A percentile compares a stretch with the other conserved stretches of the same genome.
phyloP scores from a whole-genome alignment of 2,797 vertebrate species.

The Leptatherina wallacei region DNA sequence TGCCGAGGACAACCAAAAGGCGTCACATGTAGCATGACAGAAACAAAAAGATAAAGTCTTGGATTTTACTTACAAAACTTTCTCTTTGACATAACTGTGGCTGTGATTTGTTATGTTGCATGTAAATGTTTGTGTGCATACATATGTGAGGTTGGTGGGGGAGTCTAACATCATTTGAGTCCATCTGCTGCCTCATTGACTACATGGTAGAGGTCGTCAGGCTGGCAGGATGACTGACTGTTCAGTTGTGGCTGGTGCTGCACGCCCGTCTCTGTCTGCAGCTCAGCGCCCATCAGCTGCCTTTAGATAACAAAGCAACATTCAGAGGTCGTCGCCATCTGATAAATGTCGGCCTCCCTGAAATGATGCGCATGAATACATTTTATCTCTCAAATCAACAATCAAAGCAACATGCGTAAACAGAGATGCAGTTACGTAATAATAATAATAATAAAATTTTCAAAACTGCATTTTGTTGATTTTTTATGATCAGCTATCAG shows the following conservation, averaged over 20 bases:
- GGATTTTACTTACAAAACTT: constrained; percentile 29
- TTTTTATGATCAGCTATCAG: background rate
- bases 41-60: constrained; percentile 32
- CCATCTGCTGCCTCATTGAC: constrained; percentile 45
- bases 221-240: constrained; percentile 43
- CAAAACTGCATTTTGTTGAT: background rate
- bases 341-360: constrained; percentile 85
- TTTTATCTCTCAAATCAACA: background rate
- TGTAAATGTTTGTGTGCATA: constrained; percentile 29
- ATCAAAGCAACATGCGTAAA: background rate
- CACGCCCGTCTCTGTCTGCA: constrained; percentile 44
- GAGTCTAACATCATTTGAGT: constrained; percentile 21
- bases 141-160: background rate
- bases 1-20: constrained; percentile 38
- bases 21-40: constrained; percentile 32
- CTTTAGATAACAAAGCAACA: constrained; percentile 74
- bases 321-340: constrained; percentile 88
- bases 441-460: background rate
- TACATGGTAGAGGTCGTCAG: constrained; percentile 43
- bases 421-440: background rate
- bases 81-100: constrained; percentile 42
- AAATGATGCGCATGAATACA: constrained; percentile 24
- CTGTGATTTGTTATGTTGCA: constrained; percentile 44
- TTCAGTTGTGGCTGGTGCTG: constrained; percentile 49
- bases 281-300: constrained; percentile 81